phyloP scores from a whole-genome alignment of 2,113 vertebrate genomes.

The Hipposideros armiger region DNA sequence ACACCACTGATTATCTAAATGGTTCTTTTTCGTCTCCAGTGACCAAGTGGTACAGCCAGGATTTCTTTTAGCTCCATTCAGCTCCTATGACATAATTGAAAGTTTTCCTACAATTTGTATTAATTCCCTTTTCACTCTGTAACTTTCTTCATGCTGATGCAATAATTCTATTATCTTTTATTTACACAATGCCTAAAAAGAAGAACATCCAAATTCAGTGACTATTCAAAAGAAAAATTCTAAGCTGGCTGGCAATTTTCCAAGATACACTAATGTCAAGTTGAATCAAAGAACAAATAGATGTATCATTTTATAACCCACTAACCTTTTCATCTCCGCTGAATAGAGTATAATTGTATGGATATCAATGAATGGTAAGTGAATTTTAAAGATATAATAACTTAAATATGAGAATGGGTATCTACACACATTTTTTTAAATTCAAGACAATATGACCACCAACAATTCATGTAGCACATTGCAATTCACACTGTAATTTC shows the following conservation, averaged over 20 bases:
- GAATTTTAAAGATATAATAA: not conserved
- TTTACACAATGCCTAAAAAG: not conserved
- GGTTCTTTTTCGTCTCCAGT: not conserved
- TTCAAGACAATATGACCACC: not conserved
- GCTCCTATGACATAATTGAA: not conserved
- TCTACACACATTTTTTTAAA: not conserved
- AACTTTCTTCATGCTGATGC: not conserved
- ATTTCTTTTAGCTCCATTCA: not conserved
- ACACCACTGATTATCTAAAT: not conserved
- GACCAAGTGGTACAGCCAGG: not conserved
- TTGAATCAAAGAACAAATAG: not conserved
- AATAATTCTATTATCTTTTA: not conserved
- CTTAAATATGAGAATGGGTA: not conserved
- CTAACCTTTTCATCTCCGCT: not conserved
- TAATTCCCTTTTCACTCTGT: not conserved
- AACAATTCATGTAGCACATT: not conserved
- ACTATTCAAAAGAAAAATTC: slow-evolving; percentile 7
- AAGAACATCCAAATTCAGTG: not conserved
- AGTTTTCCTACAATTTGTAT: not conserved
- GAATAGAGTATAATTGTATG: not conserved
- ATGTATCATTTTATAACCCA: not conserved
- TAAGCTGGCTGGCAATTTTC: not conserved
- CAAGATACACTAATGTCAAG: not conserved
- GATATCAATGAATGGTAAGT: not conserved
- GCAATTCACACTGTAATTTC: slow-evolving; percentile 1